Base-by-base conservation (phyloP, 2,113 vertebrate genomes). In the Notarius quadriscutis region DNA sequence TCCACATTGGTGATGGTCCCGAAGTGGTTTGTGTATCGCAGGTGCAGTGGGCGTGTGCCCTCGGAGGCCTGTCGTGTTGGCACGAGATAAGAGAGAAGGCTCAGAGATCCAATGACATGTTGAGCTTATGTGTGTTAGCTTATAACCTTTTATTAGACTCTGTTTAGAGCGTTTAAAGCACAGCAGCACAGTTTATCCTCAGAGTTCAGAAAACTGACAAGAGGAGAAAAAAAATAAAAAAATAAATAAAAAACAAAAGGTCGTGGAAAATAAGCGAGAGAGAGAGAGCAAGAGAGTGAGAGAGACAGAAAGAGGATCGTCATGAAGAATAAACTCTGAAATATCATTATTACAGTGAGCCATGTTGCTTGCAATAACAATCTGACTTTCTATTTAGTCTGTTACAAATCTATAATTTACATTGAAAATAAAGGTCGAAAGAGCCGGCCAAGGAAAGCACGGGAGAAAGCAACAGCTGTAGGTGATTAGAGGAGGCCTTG, bases 401-500 rank as follows among this genome's bases (percentile, higher is more conserved):
- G 93, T 96, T 96, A 94, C 95, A 91, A 95, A 97, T 97, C 94
- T 95, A 95, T 95, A 95, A 95, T 96, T 97, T 96, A 96, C 95
- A 96, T 93, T 95, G 95, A 96, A 97, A 96, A 95, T 94, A 96
- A 95, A 94, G 94, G 96, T 97, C 95, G 95, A 97, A 96, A 95
- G 94, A 92, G 92, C 92, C 91, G 92, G 96, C 96, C 97, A 97
- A 96, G 91, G 92, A 95, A 97, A 97, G 96, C 96, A 96, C 93
- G 93, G 90, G 90, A 91, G 95, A 96, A 95, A 91, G 89, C 94
- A 95, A 94, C 98, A 99, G 97, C 97, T 99, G 97, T 92, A 94
- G 95, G 94, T 96, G 96, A 97, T 98, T 98, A 97, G 95, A 96
- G 95, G 94, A 93, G 94, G 95, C 95, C 95, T 95, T 94, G 94